Evolutionary conservation across 2,888 invertebrate species (phyloP), one percentile per base, ranked within the genome.

Genomic region (Achlya flavicornis): DNA sequence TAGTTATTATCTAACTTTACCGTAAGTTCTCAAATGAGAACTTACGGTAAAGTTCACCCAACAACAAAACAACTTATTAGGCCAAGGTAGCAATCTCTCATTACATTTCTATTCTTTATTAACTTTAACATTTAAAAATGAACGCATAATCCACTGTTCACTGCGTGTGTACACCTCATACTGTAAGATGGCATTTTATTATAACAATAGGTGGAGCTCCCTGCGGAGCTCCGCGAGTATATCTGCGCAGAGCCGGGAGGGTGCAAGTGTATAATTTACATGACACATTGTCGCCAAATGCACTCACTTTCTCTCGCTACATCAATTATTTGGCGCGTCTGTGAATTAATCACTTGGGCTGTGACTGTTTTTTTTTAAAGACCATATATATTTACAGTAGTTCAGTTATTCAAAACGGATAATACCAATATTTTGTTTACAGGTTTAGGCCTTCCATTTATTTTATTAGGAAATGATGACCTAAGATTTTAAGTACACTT

Each of bases 111-210:
- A 38, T 38, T n/a, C n/a, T n/a, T n/a, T n/a, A n/a, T n/a, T n/a
- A n/a, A n/a, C n/a, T n/a, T n/a, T 38, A 38, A 38, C 48, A 48
- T 16, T 57, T 33, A n/a, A 16, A 43, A 19, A 53, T 14, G 33
- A 59, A 41, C 63, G 60, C 38, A 60, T 43, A 58, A 63, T 68
- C 67, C 67, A 74, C 58, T 70, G 67, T 71, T 35, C 19, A 77
- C 63, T 79, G 71, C 61, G 63, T 57, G 70, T 79, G 81, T 89
- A 79, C 86, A 64, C 61, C 69, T 77, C 70, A 80, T 81, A 81
- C 72, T 80, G 80, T 83, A 87, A 89, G 84, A 91, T 89, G 88
- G 84, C 87, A 87, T 93, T 93, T 92, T 93, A 92, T 90, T 92
- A 91, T 91, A 92, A 91, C 92, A 93, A 93, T 88, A 88, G 87